Percentiles rank a stretch among this genome's conserved stretches.
These are phyloP conservation scores for Pegoplata infirma DNA, from an alignment of 2,888 invertebrate species.

Conservation along the genomic window DNA sequence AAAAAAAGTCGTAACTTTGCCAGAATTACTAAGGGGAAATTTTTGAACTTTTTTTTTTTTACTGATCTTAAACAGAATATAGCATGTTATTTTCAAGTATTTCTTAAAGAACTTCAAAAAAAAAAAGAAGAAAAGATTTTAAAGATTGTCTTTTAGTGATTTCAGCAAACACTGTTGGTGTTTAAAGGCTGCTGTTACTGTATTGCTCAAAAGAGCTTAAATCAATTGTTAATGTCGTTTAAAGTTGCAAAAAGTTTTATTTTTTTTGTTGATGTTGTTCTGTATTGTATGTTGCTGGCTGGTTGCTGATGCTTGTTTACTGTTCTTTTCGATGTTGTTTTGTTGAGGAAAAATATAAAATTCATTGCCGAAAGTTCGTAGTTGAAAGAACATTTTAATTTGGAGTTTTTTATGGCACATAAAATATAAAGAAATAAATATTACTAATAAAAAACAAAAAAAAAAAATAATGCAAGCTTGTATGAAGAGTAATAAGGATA, in stretches of 20 bases:
- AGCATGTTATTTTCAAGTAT: constrained; percentile 54
- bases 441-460: not conserved
- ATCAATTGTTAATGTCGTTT: constrained; percentile 56
- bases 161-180: constrained; percentile 65
- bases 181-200: constrained; percentile 52
- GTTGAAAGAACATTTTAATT: constrained; percentile 77
- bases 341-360: constrained; percentile 34
- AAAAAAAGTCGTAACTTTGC: constrained; percentile 26
- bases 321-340: constrained; percentile 15
- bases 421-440: constrained; percentile 59
- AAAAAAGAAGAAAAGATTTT: constrained; percentile 43
- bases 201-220: constrained; percentile 29
- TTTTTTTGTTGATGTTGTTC: too few relatives aligned
- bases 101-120: constrained; percentile 33
- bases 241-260: constrained; percentile 2
- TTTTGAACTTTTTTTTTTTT: not conserved
- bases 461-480: too few relatives aligned
- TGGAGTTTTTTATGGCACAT: constrained; percentile 68
- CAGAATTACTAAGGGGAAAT: constrained; percentile 33
- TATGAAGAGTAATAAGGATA: too few relatives aligned
- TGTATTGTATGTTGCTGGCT: constrained; percentile 1
- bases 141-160: constrained; percentile 63
- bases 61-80: constrained; percentile 16
- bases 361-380: constrained; percentile 73
- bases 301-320: constrained; percentile 6